Conservation (phyloP, 2,113 vertebrate genomes). For the Triplophysa rosa region DNA sequence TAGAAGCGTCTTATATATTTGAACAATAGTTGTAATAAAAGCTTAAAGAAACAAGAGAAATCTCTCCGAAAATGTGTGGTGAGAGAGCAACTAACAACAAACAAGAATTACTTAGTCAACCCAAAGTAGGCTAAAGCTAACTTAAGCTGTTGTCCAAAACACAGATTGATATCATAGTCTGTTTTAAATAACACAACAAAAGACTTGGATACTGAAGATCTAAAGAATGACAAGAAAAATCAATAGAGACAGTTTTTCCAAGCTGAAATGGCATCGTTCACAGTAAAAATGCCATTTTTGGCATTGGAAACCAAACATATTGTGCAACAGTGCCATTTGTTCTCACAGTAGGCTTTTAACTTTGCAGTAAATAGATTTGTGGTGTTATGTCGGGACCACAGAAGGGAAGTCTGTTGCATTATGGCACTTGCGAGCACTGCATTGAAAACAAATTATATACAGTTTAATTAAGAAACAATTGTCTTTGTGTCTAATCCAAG, state of each 20-base stretch:
- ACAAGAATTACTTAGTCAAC: background rate
- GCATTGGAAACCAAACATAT: conserved; percentile 39
- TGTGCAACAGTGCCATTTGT: conserved; percentile 45
- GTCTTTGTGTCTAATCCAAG: background rate
- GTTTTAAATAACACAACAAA: too few relatives aligned
- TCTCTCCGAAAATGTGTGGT: background rate
- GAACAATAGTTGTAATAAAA: too few relatives aligned
- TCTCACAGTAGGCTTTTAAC: conserved; percentile 53
- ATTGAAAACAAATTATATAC: background rate
- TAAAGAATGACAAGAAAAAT: background rate
- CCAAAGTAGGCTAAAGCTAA: background rate
- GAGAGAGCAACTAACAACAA: conserved; percentile 5
- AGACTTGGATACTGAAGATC: too few relatives aligned
- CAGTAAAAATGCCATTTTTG: conserved; percentile 18
- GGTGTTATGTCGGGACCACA: background rate
- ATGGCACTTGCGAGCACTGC: background rate
- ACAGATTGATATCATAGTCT: background rate
- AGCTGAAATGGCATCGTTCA: conserved; percentile 12
- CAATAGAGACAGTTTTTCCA: background rate
- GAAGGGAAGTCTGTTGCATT: background rate
- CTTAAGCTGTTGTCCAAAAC: background rate
- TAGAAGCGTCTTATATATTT: too few relatives aligned
- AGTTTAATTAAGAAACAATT: background rate
- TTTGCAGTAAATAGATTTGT: conserved; percentile 55
- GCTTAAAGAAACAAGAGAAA: background rate